A percentile compares a stretch with the other conserved stretches of the same genome.
Conservation (phyloP, 1,140 invertebrate genomes). For the Drosophila asahinai region DNA sequence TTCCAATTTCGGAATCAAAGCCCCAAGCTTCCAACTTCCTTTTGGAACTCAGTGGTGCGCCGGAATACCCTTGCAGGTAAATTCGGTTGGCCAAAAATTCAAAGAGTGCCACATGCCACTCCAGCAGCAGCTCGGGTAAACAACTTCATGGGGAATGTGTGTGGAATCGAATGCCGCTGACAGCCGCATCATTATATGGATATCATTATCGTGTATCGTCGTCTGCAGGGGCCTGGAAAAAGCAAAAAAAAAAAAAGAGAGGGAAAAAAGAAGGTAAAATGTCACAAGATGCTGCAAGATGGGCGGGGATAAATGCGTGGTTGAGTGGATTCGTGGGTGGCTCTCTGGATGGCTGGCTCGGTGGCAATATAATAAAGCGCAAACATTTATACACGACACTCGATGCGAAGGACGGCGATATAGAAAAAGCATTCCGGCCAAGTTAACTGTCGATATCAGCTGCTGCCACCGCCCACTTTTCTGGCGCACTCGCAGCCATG, state of each 20-base stretch:
- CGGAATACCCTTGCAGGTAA: conserved; percentile 46
- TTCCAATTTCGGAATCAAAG: conserved; percentile 2
- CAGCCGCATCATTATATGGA: conserved; percentile 83
- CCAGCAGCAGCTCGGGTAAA: conserved; percentile 41
- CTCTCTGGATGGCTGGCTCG: background rate
- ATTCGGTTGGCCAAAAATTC: conserved; percentile 30
- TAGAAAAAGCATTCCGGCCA: conserved; percentile 70
- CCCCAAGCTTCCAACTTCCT: conserved; percentile 14
- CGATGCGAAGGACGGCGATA: conserved; percentile 56
- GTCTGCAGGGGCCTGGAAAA: conserved; percentile 43
- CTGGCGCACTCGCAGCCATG: conserved; percentile 10
- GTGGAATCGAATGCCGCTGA: conserved; percentile 70
- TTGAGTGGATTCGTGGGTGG: conserved; percentile 27
- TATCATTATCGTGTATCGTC: conserved; percentile 82
- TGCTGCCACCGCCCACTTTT: conserved; percentile 49
- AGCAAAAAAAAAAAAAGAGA: conserved; percentile 21
- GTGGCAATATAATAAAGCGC: conserved; percentile 81
- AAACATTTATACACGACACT: conserved; percentile 84
- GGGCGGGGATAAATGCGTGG: conserved; percentile 29
- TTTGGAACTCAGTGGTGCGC: conserved; percentile 2
- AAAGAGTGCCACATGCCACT: conserved; percentile 48
- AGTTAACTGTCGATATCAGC: conserved; percentile 83
- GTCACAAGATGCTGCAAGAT: conserved; percentile 73
- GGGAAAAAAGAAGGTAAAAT: conserved; percentile 73
- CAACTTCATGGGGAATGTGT: conserved; percentile 44